Evolutionary conservation across 2,797 vertebrate species (phyloP), one percentile per base, ranked within the genome.

Genomic region (Muscicapa comitata): DNA sequence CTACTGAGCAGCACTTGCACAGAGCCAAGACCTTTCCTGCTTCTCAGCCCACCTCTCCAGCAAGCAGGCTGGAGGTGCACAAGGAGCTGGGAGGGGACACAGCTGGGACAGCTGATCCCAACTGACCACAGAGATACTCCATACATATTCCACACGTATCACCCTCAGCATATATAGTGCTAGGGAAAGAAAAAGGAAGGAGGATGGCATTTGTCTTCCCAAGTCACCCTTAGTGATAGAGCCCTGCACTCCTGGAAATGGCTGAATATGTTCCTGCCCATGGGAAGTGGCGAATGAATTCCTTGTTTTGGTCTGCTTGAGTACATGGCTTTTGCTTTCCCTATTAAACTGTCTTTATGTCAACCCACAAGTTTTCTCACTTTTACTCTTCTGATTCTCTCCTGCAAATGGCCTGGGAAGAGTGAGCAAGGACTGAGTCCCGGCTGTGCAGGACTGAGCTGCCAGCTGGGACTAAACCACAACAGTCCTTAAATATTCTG

Each of bases 381-480:
- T 71, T 70, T 35, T 42, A 29, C 23, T 63, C 58, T 42, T 71
- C 51, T 0, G 1, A 70, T 28, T 81, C 38, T 47, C 13, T 76
- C 29, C 10, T 19, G 17, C 6, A 53, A 11, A 20, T 0, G 3
- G 40, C 43, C 0, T 0, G 23, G 14, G 23, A 45, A 42, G 35
- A 20, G 17, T 25, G 23, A 80, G 20, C 0, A 0, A 70, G 62
- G 50, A 29, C 16, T 11, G 26, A 51, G 26, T 29, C 50, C 50
- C 11, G 21, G 7, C 29, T 80, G 25, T 2, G 2, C 0, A 1
- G 16, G 51, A 33, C 63, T 76, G 40, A 81, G 31, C 29, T 58
- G 26, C 23, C 33, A 51, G 29, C 16, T 70, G 33, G 23, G 14
- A 38, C 48, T 58, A 80, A 80, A 62, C 37, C 29, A 45, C 8